phyloP scores from a whole-genome alignment of 2,797 vertebrate genomes.

The Lates japonicus region DNA sequence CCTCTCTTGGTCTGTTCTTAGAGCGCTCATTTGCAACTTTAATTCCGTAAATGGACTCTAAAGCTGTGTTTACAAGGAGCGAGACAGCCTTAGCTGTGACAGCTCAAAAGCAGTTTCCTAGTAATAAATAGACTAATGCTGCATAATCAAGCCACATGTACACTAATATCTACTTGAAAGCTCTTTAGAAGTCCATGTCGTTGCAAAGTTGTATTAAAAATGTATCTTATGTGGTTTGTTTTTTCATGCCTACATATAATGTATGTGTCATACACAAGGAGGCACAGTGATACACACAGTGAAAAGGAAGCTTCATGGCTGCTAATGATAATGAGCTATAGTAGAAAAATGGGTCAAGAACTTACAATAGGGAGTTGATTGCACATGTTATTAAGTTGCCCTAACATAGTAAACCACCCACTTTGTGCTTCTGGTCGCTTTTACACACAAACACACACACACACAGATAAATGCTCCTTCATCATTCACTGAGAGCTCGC shows the following conservation, averaged over 20 bases:
- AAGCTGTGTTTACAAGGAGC: slow-evolving; percentile 77
- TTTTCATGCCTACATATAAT: slow-evolving; percentile 7
- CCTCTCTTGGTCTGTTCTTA: slow-evolving; percentile 61
- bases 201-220: slow-evolving; percentile 68
- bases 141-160: slow-evolving; percentile 78
- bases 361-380: slow-evolving; percentile 57
- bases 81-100: slow-evolving; percentile 68
- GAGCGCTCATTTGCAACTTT: slow-evolving; percentile 79
- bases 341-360: slow-evolving; percentile 73
- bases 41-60: slow-evolving; percentile 82
- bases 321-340: slow-evolving; percentile 67
- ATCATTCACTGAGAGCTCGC: slow-evolving; percentile 22
- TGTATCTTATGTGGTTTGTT: slow-evolving; percentile 60
- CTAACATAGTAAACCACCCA: slow-evolving; percentile 38
- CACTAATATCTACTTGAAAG: slow-evolving; percentile 66
- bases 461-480: background rate
- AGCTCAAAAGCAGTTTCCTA: slow-evolving; percentile 72
- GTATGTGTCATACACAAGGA: slow-evolving; percentile 31
- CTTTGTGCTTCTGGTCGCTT: slow-evolving; percentile 22
- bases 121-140: slow-evolving; percentile 75
- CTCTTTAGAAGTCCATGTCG: slow-evolving; percentile 54
- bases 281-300: slow-evolving; percentile 26
- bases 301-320: slow-evolving; percentile 47
- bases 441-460: slow-evolving; percentile 11
- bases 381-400: slow-evolving; percentile 44